These are phyloP conservation scores for Corythornis madagascariensis DNA, from an alignment of 2,113 vertebrate genomes.

Conservation along the genomic window DNA sequence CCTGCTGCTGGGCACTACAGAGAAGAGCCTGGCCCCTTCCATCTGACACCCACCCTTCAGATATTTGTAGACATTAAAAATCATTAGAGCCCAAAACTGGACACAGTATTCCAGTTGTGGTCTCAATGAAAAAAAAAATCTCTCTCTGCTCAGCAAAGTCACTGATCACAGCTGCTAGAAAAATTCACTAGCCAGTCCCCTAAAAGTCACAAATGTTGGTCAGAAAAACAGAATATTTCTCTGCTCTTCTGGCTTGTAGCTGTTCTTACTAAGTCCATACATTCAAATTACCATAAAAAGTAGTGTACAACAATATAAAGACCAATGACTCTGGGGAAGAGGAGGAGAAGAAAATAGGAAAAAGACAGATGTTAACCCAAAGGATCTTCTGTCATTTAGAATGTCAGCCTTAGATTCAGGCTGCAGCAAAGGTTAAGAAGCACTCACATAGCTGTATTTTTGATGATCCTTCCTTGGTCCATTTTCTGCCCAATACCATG, in stretches of 20 bases:
- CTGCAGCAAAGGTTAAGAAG: not conserved
- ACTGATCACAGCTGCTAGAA: not conserved
- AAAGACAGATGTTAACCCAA: not conserved
- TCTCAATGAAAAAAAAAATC: not conserved
- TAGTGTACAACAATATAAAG: not conserved
- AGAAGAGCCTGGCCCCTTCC: too few species aligned
- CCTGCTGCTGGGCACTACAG: too few species aligned
- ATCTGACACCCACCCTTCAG: too few species aligned
- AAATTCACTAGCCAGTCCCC: not conserved
- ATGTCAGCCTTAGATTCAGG: not conserved
- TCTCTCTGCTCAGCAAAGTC: not conserved
- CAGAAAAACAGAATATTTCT: not conserved
- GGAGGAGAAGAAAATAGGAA: not conserved
- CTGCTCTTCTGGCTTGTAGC: not conserved
- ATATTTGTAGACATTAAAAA: too few species aligned
- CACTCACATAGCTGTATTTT: slow-evolving; percentile 98
- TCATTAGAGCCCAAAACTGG: too few species aligned
- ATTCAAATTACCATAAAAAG: not conserved
- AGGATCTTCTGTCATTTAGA: not conserved
- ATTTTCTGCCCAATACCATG: slow-evolving; percentile 99
- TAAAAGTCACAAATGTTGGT: not conserved
- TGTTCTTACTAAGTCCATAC: not conserved
- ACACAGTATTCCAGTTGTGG: too few species aligned
- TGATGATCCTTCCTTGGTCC: slow-evolving; percentile 98
- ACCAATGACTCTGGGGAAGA: not conserved